These are phyloP conservation scores for Tragulus kanchil DNA, from an alignment of 2,113 vertebrate genomes.

Conservation along the genomic window DNA sequence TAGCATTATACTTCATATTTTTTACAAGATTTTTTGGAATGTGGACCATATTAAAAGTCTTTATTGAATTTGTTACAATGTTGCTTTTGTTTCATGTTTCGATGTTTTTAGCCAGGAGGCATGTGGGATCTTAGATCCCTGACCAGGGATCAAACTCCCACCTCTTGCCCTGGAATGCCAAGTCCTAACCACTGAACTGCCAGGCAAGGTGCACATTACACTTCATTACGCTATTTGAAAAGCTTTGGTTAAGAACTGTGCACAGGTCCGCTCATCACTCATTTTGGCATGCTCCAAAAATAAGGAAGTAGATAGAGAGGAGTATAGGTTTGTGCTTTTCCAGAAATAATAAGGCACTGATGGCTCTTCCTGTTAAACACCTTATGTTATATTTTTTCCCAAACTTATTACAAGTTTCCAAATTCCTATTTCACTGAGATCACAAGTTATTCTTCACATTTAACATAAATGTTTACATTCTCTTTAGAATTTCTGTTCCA, in stretches of 20 bases:
- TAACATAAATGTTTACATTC: not conserved
- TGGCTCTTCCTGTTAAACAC: not conserved
- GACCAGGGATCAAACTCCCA: not conserved
- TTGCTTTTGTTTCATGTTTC: not conserved
- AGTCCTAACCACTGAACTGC: not conserved
- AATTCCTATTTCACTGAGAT: constrained; percentile 13
- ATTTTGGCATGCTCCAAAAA: not conserved
- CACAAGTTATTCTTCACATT: constrained; percentile 48
- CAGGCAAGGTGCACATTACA: not conserved
- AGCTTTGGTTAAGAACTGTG: not conserved
- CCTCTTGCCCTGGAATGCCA: not conserved
- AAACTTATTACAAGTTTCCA: constrained; percentile 12
- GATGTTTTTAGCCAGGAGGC: not conserved
- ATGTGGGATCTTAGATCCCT: not conserved
- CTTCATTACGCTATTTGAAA: not conserved
- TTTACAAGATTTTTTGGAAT: not conserved
- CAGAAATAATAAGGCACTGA: not conserved
- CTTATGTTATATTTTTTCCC: not conserved
- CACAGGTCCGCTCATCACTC: not conserved
- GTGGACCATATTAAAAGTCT: not conserved
- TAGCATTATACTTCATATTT: not conserved
- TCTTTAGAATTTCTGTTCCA: constrained; percentile 12
- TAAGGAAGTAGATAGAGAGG: not conserved
- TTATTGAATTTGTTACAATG: not conserved
- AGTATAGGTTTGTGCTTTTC: not conserved